Evolutionary conservation across 2,797 vertebrate genomes (phyloP).

Genomic region (Bucorvus abyssinicus): DNA sequence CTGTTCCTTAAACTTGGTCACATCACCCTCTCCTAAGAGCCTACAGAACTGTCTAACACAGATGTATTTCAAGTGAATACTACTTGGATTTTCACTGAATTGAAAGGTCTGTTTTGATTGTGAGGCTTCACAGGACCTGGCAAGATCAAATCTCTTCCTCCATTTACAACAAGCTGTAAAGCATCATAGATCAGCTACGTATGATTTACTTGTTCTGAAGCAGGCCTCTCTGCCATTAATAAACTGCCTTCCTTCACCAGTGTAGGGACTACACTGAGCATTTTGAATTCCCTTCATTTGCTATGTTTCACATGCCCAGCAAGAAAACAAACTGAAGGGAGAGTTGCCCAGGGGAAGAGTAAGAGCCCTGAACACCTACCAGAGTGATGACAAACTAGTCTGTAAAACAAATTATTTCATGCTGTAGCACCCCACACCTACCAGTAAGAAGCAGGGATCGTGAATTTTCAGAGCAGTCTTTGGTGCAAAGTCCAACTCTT

Average conservation of each 20-base stretch:
- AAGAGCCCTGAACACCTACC: not conserved
- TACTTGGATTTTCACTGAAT: not conserved
- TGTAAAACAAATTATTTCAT: not conserved
- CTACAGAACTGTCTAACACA: not conserved
- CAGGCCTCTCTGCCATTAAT: not conserved
- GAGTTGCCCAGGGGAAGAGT: rapidly evolving
- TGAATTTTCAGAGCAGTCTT: not conserved
- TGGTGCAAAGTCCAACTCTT: not conserved
- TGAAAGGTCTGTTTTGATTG: not conserved
- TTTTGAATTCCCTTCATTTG: not conserved
- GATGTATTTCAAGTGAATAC: not conserved
- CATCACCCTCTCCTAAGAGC: not conserved
- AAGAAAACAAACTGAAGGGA: not conserved
- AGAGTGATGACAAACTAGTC: not conserved
- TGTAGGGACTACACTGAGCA: not conserved
- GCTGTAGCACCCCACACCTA: not conserved
- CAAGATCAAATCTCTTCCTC: not conserved
- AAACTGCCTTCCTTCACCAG: not conserved
- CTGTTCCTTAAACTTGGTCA: not conserved
- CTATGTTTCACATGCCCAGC: not conserved
- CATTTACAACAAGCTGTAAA: not conserved
- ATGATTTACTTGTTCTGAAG: not conserved
- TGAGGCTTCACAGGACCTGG: not conserved
- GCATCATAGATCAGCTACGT: not conserved
- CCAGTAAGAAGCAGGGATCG: not conserved